phyloP scores from a whole-genome alignment of 2,888 invertebrate species.

The Nineta flava region DNA sequence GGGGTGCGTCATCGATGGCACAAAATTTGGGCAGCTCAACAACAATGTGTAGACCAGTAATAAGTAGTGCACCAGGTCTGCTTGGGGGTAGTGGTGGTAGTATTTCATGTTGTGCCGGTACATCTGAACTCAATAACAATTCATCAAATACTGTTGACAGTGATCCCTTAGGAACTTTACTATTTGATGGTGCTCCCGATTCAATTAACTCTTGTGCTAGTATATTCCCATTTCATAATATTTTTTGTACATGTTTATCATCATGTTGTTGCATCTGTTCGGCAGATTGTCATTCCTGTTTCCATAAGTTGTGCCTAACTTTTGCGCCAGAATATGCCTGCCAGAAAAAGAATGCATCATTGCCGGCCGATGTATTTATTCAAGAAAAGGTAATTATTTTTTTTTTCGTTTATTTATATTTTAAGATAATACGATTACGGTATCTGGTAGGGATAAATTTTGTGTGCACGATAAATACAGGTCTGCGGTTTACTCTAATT shows the following conservation, averaged over 20 bases:
- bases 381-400: conserved; percentile 29
- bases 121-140: too few species aligned
- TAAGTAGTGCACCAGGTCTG: too few species aligned
- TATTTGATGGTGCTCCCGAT: conserved; percentile 1
- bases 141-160: not conserved
- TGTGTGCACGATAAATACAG: too few species aligned
- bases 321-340: conserved; percentile 26
- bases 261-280: conserved; percentile 45
- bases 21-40: too few species aligned
- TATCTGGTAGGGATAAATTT: too few species aligned
- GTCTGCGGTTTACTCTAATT: too few species aligned
- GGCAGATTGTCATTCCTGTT: conserved; percentile 47
- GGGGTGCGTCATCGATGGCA: too few species aligned
- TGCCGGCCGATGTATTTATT: conserved; percentile 23
- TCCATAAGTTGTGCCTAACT: conserved; percentile 39
- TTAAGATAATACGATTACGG: too few species aligned
- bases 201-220: conserved; percentile 23
- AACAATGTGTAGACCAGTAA: too few species aligned
- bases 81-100: too few species aligned
- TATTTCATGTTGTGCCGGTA: too few species aligned
- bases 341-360: conserved; percentile 25
- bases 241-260: conserved; percentile 29
- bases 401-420: too few species aligned
- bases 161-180: not conserved
- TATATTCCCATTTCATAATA: conserved; percentile 27